Conservation (phyloP, 2,113 vertebrate genomes). For the Dipodomys spectabilis region DNA sequence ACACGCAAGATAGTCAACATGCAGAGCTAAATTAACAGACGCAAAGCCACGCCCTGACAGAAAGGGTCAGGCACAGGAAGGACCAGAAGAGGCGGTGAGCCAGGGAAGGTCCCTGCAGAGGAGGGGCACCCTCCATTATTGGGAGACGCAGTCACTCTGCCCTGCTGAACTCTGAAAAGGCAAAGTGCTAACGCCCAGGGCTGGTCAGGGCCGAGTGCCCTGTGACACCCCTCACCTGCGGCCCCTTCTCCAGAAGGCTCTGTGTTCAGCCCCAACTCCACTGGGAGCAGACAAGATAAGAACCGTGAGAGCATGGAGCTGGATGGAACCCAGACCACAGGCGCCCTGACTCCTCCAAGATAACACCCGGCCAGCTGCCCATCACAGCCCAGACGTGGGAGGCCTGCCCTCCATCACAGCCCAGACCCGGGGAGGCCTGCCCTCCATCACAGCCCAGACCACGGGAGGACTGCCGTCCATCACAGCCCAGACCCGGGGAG, state of each 20-base stretch:
- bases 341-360: neutral
- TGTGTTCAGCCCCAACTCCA: neutral
- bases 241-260: neutral
- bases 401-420: neutral
- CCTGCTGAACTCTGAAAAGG: fast-evolving
- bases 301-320: neutral
- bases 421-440: neutral
- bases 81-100: neutral
- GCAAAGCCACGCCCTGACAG: neutral
- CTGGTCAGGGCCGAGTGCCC: fast-evolving
- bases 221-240: fast-evolving
- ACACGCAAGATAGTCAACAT: fast-evolving
- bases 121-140: neutral
- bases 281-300: neutral
- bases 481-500: neutral
- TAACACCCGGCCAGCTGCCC: neutral
- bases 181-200: neutral
- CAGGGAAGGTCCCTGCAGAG: neutral
- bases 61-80: neutral
- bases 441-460: neutral
- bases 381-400: fast-evolving
- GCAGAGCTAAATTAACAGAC: neutral
- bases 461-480: neutral
- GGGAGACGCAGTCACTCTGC: neutral
- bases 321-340: neutral